Percentiles rank a stretch among this genome's conserved stretches.
Evolutionary conservation across 2,888 invertebrate species (phyloP).

Genomic region (Cryptosula pallasiana): DNA sequence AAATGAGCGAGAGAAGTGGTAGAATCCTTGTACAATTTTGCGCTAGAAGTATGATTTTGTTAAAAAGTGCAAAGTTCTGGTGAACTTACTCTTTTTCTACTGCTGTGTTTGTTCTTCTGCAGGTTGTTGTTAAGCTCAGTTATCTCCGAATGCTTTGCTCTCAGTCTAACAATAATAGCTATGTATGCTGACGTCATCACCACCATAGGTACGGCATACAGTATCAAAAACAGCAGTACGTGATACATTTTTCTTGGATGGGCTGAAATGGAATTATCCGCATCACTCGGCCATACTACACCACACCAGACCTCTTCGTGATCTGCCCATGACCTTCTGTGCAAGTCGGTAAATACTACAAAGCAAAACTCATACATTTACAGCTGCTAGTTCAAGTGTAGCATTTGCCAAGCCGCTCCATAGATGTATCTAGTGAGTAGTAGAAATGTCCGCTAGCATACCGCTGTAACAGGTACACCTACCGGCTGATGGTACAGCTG

Average conservation of each 20-base stretch:
- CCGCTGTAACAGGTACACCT: background rate
- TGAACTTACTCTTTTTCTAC: background rate
- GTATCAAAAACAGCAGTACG: background rate
- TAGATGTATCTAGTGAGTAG: no score
- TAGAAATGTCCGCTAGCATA: background rate
- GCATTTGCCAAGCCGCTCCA: no score
- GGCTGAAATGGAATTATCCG: background rate
- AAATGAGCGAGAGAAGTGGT: no score
- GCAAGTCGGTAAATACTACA: background rate
- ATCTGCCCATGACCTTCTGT: background rate
- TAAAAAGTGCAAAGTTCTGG: no score
- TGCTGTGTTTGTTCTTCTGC: background rate
- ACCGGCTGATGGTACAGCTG: background rate
- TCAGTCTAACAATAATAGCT: constrained; percentile 20
- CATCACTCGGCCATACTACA: background rate
- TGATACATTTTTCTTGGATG: background rate
- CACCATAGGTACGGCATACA: constrained; percentile 16
- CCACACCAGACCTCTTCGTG: background rate
- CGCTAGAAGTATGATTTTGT: no score
- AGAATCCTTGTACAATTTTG: no score
- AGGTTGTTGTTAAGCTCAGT: background rate
- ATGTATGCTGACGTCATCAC: constrained; percentile 12
- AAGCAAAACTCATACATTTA: no score
- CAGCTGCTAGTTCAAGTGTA: no score
- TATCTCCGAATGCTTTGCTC: background rate